These are phyloP conservation scores for Aplochiton taeniatus DNA, from an alignment of 2,797 vertebrate species.

Conservation along the genomic window DNA sequence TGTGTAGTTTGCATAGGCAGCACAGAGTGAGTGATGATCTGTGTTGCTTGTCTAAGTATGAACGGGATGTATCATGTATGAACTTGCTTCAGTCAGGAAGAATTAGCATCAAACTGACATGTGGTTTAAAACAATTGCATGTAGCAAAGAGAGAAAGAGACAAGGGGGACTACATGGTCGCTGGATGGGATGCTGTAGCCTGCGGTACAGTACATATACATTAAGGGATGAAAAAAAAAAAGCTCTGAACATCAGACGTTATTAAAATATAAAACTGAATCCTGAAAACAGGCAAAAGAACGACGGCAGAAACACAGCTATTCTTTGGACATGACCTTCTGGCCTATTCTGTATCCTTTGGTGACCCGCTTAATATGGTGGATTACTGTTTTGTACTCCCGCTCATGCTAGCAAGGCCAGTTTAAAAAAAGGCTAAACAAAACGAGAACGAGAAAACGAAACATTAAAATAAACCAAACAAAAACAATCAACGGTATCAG, in stretches of 20 bases:
- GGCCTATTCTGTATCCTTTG: no score
- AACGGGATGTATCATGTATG: conserved; percentile 55
- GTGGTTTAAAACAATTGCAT: conserved; percentile 20
- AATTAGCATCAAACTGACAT: conserved; percentile 52
- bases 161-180: background rate
- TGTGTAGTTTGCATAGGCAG: no score
- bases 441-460: background rate
- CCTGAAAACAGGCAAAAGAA: no score
- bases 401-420: background rate
- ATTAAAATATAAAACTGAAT: no score
- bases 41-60: conserved; percentile 30
- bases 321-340: conserved; percentile 4
- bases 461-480: background rate
- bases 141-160: background rate
- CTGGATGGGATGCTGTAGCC: conserved; percentile 5
- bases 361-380: background rate
- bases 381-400: background rate
- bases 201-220: no score
- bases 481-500: background rate
- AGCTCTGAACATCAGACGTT: no score
- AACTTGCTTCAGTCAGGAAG: conserved; percentile 49
- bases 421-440: background rate
- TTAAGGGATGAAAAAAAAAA: no score
- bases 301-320: conserved; percentile 28
- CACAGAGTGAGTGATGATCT: conserved; percentile 24